phyloP scores from a whole-genome alignment of 30 jellyfish, hydroid and myxozoan species.

The Nemopilema nomurai region DNA sequence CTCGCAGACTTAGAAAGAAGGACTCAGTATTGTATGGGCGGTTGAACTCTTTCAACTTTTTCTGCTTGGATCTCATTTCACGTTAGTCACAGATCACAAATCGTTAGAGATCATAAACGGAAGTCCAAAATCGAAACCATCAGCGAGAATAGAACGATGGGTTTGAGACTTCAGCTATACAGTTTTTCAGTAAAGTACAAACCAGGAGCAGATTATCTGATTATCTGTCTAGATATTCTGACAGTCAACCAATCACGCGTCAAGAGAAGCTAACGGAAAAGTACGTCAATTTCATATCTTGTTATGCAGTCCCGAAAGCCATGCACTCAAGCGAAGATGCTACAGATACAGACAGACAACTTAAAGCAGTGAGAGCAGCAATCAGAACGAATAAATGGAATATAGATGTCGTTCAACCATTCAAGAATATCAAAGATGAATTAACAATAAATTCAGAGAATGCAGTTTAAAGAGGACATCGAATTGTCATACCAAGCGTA shows the following conservation, averaged over 20 bases:
- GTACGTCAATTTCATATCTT: too few species aligned
- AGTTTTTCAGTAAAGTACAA: constrained; percentile 3
- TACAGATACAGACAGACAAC: constrained; percentile 5
- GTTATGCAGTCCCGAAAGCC: constrained; percentile 25
- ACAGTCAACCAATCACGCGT: too few species aligned
- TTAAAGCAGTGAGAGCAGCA: constrained; percentile 15
- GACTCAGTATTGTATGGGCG: constrained; percentile 43
- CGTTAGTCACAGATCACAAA: constrained; percentile 37
- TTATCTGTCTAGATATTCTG: constrained; percentile 28
- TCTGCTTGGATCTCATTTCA: constrained; percentile 18
- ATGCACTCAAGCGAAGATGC: neutral
- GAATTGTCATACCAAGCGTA: constrained; percentile 22
- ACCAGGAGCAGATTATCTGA: constrained; percentile 36
- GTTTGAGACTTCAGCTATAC: constrained; percentile 25
- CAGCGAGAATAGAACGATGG: constrained; percentile 52
- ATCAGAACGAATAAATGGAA: constrained; percentile 23
- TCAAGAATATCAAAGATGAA: constrained; percentile 10
- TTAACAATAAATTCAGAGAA: constrained; percentile 1
- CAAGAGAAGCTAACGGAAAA: too few species aligned
- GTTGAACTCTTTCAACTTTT: constrained; percentile 19
- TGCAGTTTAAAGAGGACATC: neutral
- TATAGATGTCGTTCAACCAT: constrained; percentile 19
- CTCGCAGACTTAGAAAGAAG: constrained; percentile 39
- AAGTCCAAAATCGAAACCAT: constrained; percentile 20
- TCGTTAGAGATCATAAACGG: constrained; percentile 27